Base-by-base conservation (phyloP, 2,797 vertebrate genomes). In the Antrozous pallidus region DNA sequence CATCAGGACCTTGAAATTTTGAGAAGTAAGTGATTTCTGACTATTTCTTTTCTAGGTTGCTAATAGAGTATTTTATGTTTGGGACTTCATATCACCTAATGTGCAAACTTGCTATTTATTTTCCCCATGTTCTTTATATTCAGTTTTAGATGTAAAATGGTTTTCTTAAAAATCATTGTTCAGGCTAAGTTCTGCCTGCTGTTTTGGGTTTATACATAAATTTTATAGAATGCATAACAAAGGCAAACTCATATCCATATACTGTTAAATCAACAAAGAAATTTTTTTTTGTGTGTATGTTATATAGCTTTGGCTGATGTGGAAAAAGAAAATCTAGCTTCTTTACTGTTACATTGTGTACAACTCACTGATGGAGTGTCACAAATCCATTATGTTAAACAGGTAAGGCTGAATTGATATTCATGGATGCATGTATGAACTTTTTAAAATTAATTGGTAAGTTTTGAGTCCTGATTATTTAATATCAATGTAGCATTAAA, bases 351-450 rank as follows among this genome's bases (percentile, higher is more conserved):
- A 95, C 97, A 93, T 3, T 99, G 99, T 93, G 95, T 99, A 42
- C 97, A 98, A 22, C 97, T 99, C 82, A 98, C 95, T 0, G 98
- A 99, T 94, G 99, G 99, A 8, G 98, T 99, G 74, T 98, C 99
- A 89, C 99, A 99, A 98, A 99, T 99, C 94, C 99, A 98, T 93
- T 98, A 98, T 65, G 96, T 99, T 90, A 99, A 99, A 97, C 99
- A 99, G 98, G 99, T 99, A 88, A 93, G 95, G n/a, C 80, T 88
- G 77, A 67, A 31, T 20, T 95, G 42, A 38, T 93, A 47, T 67
- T 86, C 14, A 45, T 75, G 42, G 5, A 6, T 79, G 18, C 75
- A 47, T 92, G 0, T 90, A 51, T 14, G 36, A 31, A 78, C 38
- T 84, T 96, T 96, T 31, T 42, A 33, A 90, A 90, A 75, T 77